Base-by-base conservation (phyloP, 37 sponge, comb jelly and placozoan species). In the Theonella swinhoei region DNA sequence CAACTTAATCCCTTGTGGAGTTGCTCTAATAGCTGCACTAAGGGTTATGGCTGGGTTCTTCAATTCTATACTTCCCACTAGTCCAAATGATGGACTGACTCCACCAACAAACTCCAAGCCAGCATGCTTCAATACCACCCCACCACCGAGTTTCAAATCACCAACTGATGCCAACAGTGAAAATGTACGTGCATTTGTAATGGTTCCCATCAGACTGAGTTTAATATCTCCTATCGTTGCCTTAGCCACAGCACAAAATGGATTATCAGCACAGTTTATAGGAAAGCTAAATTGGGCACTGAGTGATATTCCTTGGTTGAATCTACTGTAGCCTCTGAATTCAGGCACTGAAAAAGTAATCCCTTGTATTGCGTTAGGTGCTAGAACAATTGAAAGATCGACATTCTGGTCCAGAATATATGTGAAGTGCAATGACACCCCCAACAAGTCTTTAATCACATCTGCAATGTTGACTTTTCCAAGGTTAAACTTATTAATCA, bases 181-280 rank as follows among this genome's bases (percentile, higher is more conserved):
- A 4, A 58, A 43, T n/a, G 3, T 36, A 8, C 30, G 19, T 1
- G 19, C 11, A 17, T n/a, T 24, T 4, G 47, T 9, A 26, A 83
- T 65, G 23, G 60, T 24, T 5, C 34, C 84, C n/a, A 43, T 11
- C 29, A 83, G 75, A 40, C 24, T 38, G 3, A 83, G 29, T 23
- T 24, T 42, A 14, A 64, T 30, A 43, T 83, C 58, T 25, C 84
- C 84, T 39, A 83, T 54, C 34, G 72, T 30, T 23, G 22, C 40
- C 34, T 70, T 64, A 22, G 73, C 72, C 11, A 82, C 62, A 34
- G 39, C 22, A 60, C 82, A 82, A 41, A 82, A 82, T 8, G 64
- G 3, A 72, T 82, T 73, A 3, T 39, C 37, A n/a, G 65, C 22
- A 36, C 82, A 82, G 19, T 8, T 24, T 19, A 0, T 0, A 20